A percentile compares a stretch with the other conserved stretches of the same genome.
These are phyloP conservation scores for Cryptocheilus praepositus DNA, from an alignment of 2,888 invertebrate genomes.

Conservation along the genomic window DNA sequence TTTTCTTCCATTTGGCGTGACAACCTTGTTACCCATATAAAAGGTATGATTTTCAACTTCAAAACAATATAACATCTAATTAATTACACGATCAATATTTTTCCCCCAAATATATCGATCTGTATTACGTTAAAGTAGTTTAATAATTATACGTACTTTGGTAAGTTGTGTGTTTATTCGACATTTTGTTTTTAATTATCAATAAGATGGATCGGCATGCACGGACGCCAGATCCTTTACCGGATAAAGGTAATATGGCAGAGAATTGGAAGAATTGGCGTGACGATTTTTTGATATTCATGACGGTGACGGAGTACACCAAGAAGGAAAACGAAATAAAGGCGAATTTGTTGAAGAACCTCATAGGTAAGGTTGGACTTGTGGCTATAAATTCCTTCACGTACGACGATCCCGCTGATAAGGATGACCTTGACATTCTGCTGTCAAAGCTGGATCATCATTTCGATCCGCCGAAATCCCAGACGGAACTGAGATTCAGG, in stretches of 20 bases:
- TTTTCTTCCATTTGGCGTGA: no score
- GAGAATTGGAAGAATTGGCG: slow-evolving; percentile 53
- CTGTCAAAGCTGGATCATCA: slow-evolving; percentile 43
- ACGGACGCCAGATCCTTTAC: slow-evolving; percentile 34
- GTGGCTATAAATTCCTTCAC: slow-evolving; percentile 30
- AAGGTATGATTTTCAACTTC: no score
- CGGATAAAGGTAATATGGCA: slow-evolving; percentile 19
- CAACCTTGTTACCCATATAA: no score
- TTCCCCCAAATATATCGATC: no score
- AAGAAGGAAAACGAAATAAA: slow-evolving; percentile 32
- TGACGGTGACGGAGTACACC: slow-evolving; percentile 37
- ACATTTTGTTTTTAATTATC: no score
- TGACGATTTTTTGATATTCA: slow-evolving; percentile 44
- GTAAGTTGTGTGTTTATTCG: no score
- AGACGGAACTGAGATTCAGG: slow-evolving; percentile 39
- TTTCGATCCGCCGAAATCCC: slow-evolving; percentile 40
- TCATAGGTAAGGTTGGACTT: slow-evolving; percentile 48
- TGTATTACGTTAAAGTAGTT: no score
- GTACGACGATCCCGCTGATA: slow-evolving; percentile 23
- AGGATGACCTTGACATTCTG: slow-evolving; percentile 43
- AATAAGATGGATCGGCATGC: slow-evolving; percentile 29
- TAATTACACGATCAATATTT: no score
- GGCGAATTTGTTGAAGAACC: slow-evolving; percentile 40
- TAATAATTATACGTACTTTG: no score
- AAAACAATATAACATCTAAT: no score